Percentiles rank a stretch among this genome's conserved stretches.
Conservation (phyloP, 2,797 vertebrate genomes). For the Tapera naevia region DNA sequence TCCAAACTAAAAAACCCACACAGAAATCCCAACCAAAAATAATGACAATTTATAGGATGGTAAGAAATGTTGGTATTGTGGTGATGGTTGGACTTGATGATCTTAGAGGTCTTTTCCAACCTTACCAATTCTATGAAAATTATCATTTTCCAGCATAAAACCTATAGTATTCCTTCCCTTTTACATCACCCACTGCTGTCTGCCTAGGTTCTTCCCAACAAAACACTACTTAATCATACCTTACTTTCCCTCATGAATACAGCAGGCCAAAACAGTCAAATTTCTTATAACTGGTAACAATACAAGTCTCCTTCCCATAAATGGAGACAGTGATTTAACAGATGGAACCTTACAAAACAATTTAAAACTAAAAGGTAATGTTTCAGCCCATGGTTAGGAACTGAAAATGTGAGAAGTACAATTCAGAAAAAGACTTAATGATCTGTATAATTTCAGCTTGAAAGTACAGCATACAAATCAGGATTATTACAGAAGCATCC, state of each 20-base stretch:
- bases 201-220: not conserved
- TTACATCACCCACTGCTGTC: not conserved
- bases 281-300: not conserved
- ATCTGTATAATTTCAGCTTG: not conserved
- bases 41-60: not conserved
- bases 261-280: not conserved
- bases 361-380: not conserved
- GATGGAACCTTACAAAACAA: not conserved
- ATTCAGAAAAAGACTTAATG: not conserved
- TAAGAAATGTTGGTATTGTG: not conserved
- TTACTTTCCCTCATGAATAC: not conserved
- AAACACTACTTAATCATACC: not conserved
- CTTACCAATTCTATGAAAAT: no score
- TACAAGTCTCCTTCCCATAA: not conserved
- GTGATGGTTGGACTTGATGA: no score
- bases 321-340: not conserved
- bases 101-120: no score
- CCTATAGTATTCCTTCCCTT: not conserved
- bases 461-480: not conserved
- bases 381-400: not conserved
- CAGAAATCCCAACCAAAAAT: not conserved
- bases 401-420: not conserved
- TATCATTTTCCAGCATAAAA: not conserved
- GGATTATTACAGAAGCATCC: slow-evolving; percentile 36
- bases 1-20: not conserved